These are phyloP conservation scores for Phengaris alcon DNA, from an alignment of 2,888 invertebrate species.

Conservation along the genomic window DNA sequence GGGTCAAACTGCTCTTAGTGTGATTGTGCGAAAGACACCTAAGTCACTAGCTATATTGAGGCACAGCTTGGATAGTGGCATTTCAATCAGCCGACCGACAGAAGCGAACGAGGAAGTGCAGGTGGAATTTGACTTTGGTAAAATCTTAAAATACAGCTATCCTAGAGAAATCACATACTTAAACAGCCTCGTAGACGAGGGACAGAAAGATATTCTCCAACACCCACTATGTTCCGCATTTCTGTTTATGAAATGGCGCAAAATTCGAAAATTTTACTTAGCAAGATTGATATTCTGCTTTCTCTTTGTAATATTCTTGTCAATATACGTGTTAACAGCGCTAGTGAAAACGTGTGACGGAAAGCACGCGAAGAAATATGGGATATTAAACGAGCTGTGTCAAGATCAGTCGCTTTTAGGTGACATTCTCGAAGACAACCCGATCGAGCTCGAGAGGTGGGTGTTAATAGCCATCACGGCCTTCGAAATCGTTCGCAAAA, in stretches of 20 bases:
- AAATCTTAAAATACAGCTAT: conserved; percentile 88
- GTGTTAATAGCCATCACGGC: conserved; percentile 86
- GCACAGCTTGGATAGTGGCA: conserved; percentile 88
- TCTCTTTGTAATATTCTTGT: conserved; percentile 87
- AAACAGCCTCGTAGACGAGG: conserved; percentile 92
- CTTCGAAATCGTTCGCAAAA: conserved; percentile 87
- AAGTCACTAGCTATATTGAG: conserved; percentile 89
- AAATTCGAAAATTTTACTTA: conserved; percentile 92
- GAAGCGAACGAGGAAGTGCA: conserved; percentile 90
- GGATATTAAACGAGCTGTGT: conserved; percentile 84
- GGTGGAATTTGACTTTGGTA: conserved; percentile 88
- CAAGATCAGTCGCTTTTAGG: conserved; percentile 86
- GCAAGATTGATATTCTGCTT: conserved; percentile 89
- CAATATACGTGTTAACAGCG: conserved; percentile 88
- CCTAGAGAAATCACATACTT: conserved; percentile 91
- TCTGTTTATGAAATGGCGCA: conserved; percentile 92
- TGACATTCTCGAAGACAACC: conserved; percentile 84
- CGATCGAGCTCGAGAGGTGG: conserved; percentile 90
- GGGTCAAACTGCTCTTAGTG: conserved; percentile 90
- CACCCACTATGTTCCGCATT: conserved; percentile 94
- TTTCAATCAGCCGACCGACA: conserved; percentile 85
- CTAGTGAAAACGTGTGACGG: conserved; percentile 84
- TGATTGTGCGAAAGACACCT: conserved; percentile 91
- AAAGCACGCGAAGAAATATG: conserved; percentile 67
- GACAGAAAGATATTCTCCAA: conserved; percentile 90